phyloP scores from a whole-genome alignment of 2,797 vertebrate genomes.

The Coregonus ussuriensis region DNA sequence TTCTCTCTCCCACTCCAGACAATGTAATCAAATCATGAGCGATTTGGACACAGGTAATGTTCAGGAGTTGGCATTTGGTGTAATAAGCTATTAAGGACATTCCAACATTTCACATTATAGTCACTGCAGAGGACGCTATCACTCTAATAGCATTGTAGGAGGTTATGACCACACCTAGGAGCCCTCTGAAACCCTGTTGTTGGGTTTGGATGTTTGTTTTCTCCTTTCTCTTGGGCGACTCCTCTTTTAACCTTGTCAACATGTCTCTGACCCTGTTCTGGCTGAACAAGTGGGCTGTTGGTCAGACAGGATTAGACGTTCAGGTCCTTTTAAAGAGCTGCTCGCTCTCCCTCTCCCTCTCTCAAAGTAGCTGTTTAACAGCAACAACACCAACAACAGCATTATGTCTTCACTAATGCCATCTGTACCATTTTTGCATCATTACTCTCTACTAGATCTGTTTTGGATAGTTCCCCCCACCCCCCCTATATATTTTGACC shows the following conservation, averaged over 20 bases:
- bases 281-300: conserved; percentile 48
- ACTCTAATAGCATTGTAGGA: too few species aligned
- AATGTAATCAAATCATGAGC: background rate
- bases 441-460: background rate
- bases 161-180: too few species aligned
- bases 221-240: conserved; percentile 27
- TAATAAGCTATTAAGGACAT: too few species aligned
- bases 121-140: too few species aligned
- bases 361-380: conserved; percentile 9
- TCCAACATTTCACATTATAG: too few species aligned
- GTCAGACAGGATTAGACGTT: conserved; percentile 59
- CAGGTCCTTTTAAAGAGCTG: conserved; percentile 57
- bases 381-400: conserved; percentile 18
- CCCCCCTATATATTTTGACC: background rate
- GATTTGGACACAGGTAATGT: too few species aligned
- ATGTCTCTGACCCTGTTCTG: conserved; percentile 27
- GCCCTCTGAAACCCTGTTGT: background rate
- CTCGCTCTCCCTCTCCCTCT: conserved; percentile 44
- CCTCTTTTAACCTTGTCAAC: too few species aligned
- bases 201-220: conserved; percentile 2
- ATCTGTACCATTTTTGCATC: background rate
- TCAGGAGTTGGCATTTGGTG: too few species aligned
- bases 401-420: background rate
- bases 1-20: background rate
- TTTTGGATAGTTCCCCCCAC: background rate